Evolutionary conservation across 2,797 vertebrate genomes (phyloP).

Genomic region (Remorina albescens): DNA sequence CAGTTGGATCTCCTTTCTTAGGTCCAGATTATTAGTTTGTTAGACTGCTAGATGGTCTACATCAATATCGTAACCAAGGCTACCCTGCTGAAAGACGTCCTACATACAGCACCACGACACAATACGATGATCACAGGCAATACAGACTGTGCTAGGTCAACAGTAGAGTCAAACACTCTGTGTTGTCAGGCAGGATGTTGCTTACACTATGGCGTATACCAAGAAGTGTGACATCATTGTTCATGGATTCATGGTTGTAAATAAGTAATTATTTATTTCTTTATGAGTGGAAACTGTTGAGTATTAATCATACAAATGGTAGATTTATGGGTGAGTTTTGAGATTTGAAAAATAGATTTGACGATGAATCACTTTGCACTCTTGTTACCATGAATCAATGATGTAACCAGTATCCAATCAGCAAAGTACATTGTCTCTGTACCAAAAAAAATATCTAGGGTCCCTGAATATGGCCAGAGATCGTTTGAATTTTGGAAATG

Average conservation of each 20-base stretch:
- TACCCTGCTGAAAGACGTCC: background rate
- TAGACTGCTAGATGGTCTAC: background rate
- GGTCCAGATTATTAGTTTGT: background rate
- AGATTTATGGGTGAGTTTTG: constrained; percentile 41
- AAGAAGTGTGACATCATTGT: background rate
- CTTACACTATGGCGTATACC: no score
- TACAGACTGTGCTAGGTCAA: background rate
- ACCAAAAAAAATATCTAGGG: constrained; percentile 17
- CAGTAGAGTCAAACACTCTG: background rate
- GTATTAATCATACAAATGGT: constrained; percentile 33
- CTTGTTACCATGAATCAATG: constrained; percentile 9
- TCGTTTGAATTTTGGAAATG: background rate
- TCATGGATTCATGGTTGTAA: background rate
- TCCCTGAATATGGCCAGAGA: background rate
- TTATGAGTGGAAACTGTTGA: constrained; percentile 5
- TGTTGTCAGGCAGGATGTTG: background rate
- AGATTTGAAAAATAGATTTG: constrained; percentile 36
- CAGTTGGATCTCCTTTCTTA: background rate
- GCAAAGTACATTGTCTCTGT: constrained; percentile 26
- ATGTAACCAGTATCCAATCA: constrained; percentile 50
- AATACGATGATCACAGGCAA: background rate
- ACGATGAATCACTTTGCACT: constrained; percentile 29
- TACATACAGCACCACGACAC: background rate
- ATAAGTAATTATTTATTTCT: constrained; percentile 7
- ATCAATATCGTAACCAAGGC: background rate